Base-by-base conservation (phyloP, 2,888 invertebrate genomes). In the Taphrorychus bicolor region DNA sequence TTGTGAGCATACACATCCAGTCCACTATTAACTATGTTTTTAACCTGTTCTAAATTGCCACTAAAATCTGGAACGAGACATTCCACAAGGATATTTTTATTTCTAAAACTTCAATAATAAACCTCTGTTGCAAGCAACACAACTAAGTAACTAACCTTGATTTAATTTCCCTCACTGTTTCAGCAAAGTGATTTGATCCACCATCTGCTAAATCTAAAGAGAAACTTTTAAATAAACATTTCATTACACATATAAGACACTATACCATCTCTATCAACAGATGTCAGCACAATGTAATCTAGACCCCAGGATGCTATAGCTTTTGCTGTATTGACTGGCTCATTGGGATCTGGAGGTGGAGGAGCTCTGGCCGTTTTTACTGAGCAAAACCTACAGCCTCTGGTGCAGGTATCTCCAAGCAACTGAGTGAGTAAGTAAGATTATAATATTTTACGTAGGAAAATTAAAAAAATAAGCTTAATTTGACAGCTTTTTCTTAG, bases 1-100 rank as follows among this genome's bases (percentile, higher is more conserved):
- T 99, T 99, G 82, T 99, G 99, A 0, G 98, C 98, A 81, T 93
- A 98, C 32, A 99, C 99, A 83, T 99, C 98, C 0, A 98, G 85
- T 0, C 95, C 95, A 66, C 93, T 90, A 16, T 84, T 80, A 0
- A 92, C 94, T 64, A 98, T 91, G 0, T 84, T 87, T 76, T 85
- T 86, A 0, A 98, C 90, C 75, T 90, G 88, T 3, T 87, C 84
- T 53, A 89, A 79, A 79, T 94, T 87, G 0, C 97, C 98, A 51
- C 92, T 85, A 82, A 99, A 99, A 82, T 99, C 99, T 0, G 98
- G 98, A 9, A 97, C 96, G 40, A 99, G 84, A 76, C 98, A 98
- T 83, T 99, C 99, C 0, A 99, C 97, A 70, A 98, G 83, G 73
- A 99, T 93, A 68, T 89, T 88, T 7, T 89, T 87, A 79, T 93